Percentiles rank a stretch among this genome's conserved stretches.
These are phyloP conservation scores for Callocephalon fimbriatum DNA, from an alignment of 2,113 vertebrate species.

Conservation along the genomic window DNA sequence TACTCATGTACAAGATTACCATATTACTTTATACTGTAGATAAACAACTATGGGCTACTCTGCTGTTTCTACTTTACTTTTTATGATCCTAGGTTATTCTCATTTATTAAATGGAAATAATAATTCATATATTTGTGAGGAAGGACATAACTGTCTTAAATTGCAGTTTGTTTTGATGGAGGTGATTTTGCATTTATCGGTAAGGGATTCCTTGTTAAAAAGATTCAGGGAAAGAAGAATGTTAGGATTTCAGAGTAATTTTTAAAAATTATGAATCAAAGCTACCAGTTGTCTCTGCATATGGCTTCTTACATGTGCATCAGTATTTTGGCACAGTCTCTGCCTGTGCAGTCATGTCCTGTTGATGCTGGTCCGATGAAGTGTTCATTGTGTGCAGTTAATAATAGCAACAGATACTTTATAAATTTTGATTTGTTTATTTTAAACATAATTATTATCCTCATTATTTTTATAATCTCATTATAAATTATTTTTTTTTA, in stretches of 20 bases:
- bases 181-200: background rate
- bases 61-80: background rate
- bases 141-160: background rate
- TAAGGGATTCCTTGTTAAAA: background rate
- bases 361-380: background rate
- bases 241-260: background rate
- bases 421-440: background rate
- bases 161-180: background rate
- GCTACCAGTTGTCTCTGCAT: background rate
- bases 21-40: background rate
- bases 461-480: background rate
- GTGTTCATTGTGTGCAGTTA: background rate
- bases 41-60: background rate
- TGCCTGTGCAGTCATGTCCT: background rate
- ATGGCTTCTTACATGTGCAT: background rate
- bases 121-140: rapidly evolving
- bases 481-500: background rate
- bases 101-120: background rate
- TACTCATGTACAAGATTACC: background rate
- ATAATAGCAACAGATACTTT: background rate
- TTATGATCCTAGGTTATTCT: background rate
- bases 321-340: background rate
- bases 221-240: background rate
- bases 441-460: background rate
- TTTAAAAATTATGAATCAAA: background rate